Base-by-base conservation (phyloP, 2,113 vertebrate species). In the Steatornis caripensis region DNA sequence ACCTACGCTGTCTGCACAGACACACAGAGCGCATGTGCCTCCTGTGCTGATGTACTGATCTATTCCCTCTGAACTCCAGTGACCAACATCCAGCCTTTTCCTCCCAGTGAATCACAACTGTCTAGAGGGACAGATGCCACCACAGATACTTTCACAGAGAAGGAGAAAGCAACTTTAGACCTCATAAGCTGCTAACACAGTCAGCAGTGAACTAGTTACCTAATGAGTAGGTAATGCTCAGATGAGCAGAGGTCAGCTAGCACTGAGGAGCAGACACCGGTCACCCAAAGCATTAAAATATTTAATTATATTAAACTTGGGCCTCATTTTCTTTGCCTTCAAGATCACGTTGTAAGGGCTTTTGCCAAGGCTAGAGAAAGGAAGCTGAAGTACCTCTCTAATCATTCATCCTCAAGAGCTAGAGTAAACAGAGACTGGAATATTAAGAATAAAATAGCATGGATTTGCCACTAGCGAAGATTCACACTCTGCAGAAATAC, bases 41-140 rank as follows among this genome's bases (percentile, higher is more conserved):
- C 78, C 39, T 2, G 4, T 65, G 58, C 74, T 36, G 39, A 76
- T 60, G 71, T 48, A 71, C 48, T 77, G 34, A 88, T 93, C 83
- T 74, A 75, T 80, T 93, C 84, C 72, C 58, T 85, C 43, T 89
- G 69, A 94, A 97, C 82, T 71, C 29, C 5, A 87, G 49, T 77
- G 95, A 93, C 96, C 90, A 92, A 96, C 80, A 92, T 97, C 83
- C 87, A 82, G 75, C 65, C 57, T 89, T 61, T 87, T 46, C 65
- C 87, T 93, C 70, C 80, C 70, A 78, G 55, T 51, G 71, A 94
- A 91, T 90, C 92, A 80, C 95, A 96, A 9, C 92, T 90, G 87
- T 70, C 71, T 85, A 36, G 58, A 88, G 87, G 46, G 68, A 97
- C 95, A 96, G 94, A 95, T 97, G 97, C 66, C 0, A 3, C 54